Evolutionary conservation across 2,888 invertebrate species (phyloP), one percentile per base, ranked within the genome.

Genomic region (Laothoe populi): DNA sequence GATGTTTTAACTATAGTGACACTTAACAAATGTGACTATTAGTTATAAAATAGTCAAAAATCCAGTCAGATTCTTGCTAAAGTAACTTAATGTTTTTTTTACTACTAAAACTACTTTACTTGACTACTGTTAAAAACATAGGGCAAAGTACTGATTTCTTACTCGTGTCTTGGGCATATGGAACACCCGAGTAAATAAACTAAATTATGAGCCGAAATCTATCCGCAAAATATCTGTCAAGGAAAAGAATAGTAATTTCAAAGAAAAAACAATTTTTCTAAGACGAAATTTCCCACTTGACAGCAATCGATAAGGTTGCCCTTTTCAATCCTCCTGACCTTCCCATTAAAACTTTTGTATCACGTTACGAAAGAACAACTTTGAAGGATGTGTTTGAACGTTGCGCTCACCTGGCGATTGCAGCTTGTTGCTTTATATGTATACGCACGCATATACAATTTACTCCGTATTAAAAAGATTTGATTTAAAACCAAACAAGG

Each of bases 301-400:
- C 53, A 13, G 35, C 31, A 53, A 53, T 53, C 31, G 53, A 53
- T 53, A 53, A 53, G 53, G 53, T 35, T 53, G 53, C 53, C 53
- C 53, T 53, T 53, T 35, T 53, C 53, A 35, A 53, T 35, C 53
- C 35, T 53, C 19, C 16, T 31, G 31, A 53, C 53, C 53, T 35
- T 31, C 31, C 53, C 53, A 53, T 53, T 53, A 53, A 35, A 53
- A 53, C 53, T 53, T 53, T 19, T 10, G 19, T 19, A 31, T 31
- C 53, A 19, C 19, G 16, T 53, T 35, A 53, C 31, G 10, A 16
- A 8, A 16, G 8, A 31, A 10, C 0, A 31, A 35, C 16, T 53
- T 16, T 53, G 35, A 35, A 35, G 19, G 53, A 53, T 53, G 31
- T 53, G 53, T 53, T 35, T 19, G 26, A 19, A 8, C 4, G 24